A percentile compares a stretch with the other conserved stretches of the same genome.
phyloP scores from a whole-genome alignment of 2,797 vertebrate species.

The Lepus townsendii region DNA sequence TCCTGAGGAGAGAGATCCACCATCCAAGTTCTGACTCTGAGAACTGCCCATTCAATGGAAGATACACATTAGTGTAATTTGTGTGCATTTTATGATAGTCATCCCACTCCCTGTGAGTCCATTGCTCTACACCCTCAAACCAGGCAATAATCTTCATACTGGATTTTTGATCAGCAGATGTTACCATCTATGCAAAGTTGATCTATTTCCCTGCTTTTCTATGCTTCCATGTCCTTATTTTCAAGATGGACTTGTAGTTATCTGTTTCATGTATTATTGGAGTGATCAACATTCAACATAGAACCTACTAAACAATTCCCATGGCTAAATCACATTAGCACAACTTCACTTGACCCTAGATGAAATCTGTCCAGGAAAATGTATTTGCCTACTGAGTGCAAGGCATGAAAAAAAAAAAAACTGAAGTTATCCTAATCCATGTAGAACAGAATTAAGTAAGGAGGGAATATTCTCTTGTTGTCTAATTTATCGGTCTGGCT shows the following conservation, averaged over 20 bases:
- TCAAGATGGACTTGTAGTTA: too few relatives aligned
- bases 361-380: neutral
- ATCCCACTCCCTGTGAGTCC: neutral
- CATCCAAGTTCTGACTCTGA: accelerated
- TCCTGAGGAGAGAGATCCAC: neutral
- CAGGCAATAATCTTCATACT: neutral
- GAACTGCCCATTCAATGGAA: neutral
- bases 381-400: too few relatives aligned
- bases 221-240: neutral
- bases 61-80: neutral
- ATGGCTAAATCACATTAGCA: too few relatives aligned
- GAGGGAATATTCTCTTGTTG: accelerated
- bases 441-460: accelerated
- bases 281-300: neutral
- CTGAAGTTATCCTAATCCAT: neutral
- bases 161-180: neutral
- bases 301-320: neutral
- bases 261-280: neutral
- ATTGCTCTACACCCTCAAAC: neutral
- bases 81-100: accelerated
- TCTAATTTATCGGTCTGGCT: neutral
- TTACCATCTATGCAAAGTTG: too few relatives aligned
- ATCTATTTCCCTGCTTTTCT: neutral
- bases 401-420: neutral
- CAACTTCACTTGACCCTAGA: neutral